A percentile compares a stretch with the other conserved stretches of the same genome.
Conservation (phyloP, 2,113 vertebrate species). For the Indri indri region DNA sequence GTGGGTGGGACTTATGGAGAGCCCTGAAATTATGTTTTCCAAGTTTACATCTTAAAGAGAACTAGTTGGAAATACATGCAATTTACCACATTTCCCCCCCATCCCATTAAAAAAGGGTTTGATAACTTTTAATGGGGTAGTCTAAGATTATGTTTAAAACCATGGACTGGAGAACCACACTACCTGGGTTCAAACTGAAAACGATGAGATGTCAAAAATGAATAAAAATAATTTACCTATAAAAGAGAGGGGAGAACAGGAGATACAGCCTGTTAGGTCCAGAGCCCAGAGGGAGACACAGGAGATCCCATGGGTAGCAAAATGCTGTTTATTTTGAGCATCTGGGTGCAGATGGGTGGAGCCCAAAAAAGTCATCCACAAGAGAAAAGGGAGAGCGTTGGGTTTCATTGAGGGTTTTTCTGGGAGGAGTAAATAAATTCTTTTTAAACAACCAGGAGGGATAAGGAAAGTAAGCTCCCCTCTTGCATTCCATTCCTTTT, state of each 20-base stretch:
- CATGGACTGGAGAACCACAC: background rate
- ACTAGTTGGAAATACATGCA: background rate
- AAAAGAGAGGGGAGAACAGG: background rate
- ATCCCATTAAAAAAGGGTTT: background rate
- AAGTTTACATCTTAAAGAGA: conserved; percentile 24
- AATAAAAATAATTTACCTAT: background rate
- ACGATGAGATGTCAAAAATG: background rate
- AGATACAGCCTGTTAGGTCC: background rate
- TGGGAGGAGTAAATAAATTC: no score
- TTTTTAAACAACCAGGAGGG: no score
- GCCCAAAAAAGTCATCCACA: no score
- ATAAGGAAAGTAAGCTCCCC: no score
- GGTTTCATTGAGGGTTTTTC: no score
- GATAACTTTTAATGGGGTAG: background rate
- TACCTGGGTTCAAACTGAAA: background rate
- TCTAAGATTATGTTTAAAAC: conserved; percentile 2
- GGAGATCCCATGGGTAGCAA: no score
- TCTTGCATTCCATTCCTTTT: no score
- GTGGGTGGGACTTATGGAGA: background rate
- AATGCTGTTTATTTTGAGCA: no score
- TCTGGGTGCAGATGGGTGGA: no score
- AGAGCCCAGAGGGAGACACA: no score
- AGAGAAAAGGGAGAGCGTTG: no score
- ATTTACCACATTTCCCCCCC: background rate
- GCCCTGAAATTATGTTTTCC: background rate